phyloP scores from a whole-genome alignment of 2,113 vertebrate species.

The Sturnus vulgaris region DNA sequence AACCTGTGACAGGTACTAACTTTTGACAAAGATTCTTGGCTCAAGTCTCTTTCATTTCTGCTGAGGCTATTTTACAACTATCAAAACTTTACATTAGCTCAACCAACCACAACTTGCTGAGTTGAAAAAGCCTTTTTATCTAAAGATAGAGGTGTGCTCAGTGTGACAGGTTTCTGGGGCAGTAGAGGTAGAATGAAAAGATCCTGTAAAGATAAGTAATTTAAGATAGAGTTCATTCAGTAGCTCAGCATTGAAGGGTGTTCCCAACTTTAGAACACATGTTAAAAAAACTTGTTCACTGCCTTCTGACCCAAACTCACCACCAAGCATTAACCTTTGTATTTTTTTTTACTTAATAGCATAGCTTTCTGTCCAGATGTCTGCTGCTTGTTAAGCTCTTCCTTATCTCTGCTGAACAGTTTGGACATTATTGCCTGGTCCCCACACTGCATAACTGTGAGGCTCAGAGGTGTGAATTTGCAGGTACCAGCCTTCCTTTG shows the following conservation, averaged over 20 bases:
- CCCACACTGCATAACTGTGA: neutral
- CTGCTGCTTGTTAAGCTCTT: neutral
- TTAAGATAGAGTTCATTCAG: neutral
- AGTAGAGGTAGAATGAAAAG: neutral
- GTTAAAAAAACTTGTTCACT: neutral
- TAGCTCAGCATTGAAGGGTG: neutral
- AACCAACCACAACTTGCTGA: slow-evolving; percentile 9
- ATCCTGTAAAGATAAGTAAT: neutral
- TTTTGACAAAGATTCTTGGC: neutral
- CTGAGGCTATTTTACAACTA: neutral
- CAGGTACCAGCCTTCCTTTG: neutral
- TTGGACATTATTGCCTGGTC: neutral
- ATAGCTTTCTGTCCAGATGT: neutral
- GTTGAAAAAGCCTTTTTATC: slow-evolving; percentile 27
- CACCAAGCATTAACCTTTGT: neutral
- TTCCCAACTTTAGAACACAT: neutral
- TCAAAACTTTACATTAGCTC: slow-evolving; percentile 14
- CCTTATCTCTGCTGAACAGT: neutral
- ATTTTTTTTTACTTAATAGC: neutral
- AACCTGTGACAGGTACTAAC: neutral
- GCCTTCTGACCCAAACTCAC: neutral
- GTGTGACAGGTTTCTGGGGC: neutral
- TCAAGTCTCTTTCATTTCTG: neutral
- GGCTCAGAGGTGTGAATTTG: neutral
- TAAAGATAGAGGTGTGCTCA: slow-evolving; percentile 19